These are phyloP conservation scores for Tachina fera DNA, from an alignment of 2,888 invertebrate genomes.

Conservation along the genomic window DNA sequence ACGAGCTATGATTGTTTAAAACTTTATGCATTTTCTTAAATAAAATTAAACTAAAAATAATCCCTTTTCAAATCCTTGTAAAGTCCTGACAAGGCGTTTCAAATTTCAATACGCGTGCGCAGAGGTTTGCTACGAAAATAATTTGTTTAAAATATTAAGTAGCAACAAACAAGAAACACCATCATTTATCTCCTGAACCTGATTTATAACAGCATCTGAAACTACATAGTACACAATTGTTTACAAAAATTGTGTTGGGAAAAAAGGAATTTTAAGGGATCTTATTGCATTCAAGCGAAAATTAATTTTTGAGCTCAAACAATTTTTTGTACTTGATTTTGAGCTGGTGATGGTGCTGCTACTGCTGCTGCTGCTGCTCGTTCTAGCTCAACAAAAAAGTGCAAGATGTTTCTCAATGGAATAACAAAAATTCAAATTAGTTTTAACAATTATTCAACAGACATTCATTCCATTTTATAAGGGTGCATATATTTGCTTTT, in stretches of 20 bases:
- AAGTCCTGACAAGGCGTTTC: constrained; percentile 65
- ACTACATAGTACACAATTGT: constrained; percentile 38
- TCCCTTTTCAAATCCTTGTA: constrained; percentile 49
- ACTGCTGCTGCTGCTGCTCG: constrained; percentile 4
- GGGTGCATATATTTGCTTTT: constrained; percentile 40
- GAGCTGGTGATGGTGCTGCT: constrained; percentile 25
- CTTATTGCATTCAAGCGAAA: constrained; percentile 63
- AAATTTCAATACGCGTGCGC: constrained; percentile 68
- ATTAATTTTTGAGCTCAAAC: constrained; percentile 52
- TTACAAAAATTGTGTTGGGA: not conserved
- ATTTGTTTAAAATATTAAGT: constrained; percentile 19
- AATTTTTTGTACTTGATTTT: constrained; percentile 43
- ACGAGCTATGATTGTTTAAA: not conserved
- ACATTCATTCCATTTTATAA: constrained; percentile 51
- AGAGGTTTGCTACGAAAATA: constrained; percentile 46
- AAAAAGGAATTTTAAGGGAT: constrained; percentile 41
- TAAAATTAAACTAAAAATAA: constrained; percentile 4
- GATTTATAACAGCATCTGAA: constrained; percentile 66
- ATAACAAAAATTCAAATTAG: constrained; percentile 64
- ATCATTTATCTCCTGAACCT: constrained; percentile 41
- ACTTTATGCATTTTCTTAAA: no score
- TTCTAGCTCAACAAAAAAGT: constrained; percentile 55
- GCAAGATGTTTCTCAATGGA: constrained; percentile 56
- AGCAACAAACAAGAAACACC: constrained; percentile 42
- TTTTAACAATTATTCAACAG: constrained; percentile 68